Evolutionary conservation across 2,888 invertebrate species (phyloP).

Genomic region (Cataglyphis rosenhaueri): DNA sequence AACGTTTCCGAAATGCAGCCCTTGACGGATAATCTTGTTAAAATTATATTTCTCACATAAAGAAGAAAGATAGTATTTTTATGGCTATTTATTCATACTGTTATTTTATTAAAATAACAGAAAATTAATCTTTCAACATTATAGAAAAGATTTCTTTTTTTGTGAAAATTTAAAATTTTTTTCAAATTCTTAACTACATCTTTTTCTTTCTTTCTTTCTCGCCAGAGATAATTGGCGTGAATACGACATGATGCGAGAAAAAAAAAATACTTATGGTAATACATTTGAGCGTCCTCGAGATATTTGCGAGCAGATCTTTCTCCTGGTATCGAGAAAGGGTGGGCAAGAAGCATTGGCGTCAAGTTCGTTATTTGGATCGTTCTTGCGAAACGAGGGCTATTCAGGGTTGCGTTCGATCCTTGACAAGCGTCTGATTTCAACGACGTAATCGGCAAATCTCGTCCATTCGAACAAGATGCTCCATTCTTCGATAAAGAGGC

Average conservation of each 20-base stretch:
- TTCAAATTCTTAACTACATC: too few species aligned
- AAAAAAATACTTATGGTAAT: slow-evolving; percentile 69
- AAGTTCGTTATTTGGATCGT: slow-evolving; percentile 76
- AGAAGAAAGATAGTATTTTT: neutral
- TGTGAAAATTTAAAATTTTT: neutral
- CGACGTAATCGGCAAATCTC: slow-evolving; percentile 59
- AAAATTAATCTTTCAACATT: neutral
- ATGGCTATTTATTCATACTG: neutral
- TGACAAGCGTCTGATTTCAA: slow-evolving; percentile 68
- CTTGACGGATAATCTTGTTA: neutral
- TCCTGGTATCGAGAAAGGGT: slow-evolving; percentile 67
- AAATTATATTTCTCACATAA: neutral
- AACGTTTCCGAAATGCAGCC: neutral
- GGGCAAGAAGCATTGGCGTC: slow-evolving; percentile 70
- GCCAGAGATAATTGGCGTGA: neutral
- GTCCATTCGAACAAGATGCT: neutral
- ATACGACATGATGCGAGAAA: slow-evolving; percentile 47
- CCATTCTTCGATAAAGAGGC: neutral
- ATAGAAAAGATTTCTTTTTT: neutral
- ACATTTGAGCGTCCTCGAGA: slow-evolving; percentile 73
- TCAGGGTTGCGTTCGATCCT: slow-evolving; percentile 72
- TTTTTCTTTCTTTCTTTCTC: neutral
- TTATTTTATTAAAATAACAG: neutral
- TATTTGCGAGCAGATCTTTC: slow-evolving; percentile 69
- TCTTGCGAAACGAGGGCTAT: slow-evolving; percentile 69